A percentile compares a stretch with the other conserved stretches of the same genome.
Evolutionary conservation across 2,888 invertebrate species (phyloP).

Genomic region (Galerucella pusilla): DNA sequence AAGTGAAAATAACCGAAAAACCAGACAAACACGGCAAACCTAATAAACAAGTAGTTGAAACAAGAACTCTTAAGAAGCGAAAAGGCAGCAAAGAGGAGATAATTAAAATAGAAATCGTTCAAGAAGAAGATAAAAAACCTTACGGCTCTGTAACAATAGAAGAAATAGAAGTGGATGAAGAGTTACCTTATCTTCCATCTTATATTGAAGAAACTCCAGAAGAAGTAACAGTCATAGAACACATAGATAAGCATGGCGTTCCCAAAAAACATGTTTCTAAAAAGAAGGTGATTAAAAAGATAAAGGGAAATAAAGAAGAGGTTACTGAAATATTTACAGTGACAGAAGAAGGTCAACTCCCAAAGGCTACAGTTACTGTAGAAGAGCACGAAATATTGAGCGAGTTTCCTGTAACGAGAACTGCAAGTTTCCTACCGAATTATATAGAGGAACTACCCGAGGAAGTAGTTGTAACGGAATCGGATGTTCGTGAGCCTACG

Average conservation of each 20-base stretch:
- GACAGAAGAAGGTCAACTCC: conserved; percentile 60
- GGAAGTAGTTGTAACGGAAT: conserved; percentile 52
- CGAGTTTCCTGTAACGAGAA: conserved; percentile 51
- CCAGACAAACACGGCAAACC: conserved; percentile 46
- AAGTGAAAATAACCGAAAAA: conserved; percentile 50
- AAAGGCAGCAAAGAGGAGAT: conserved; percentile 60
- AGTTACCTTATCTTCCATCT: conserved; percentile 39
- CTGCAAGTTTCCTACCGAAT: conserved; percentile 53
- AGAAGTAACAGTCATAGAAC: conserved; percentile 51
- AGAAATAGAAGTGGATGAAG: conserved; percentile 52
- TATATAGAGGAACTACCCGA: conserved; percentile 54
- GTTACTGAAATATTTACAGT: conserved; percentile 63
- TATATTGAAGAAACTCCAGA: conserved; percentile 53
- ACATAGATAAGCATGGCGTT: conserved; percentile 59
- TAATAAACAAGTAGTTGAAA: conserved; percentile 58
- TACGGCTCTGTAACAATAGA: conserved; percentile 62
- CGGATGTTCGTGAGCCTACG: conserved; percentile 46
- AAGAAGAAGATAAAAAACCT: conserved; percentile 64
- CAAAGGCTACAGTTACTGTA: conserved; percentile 61
- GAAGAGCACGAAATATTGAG: conserved; percentile 61
- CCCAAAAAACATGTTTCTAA: conserved; percentile 53
- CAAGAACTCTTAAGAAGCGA: conserved; percentile 54
- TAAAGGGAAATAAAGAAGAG: conserved; percentile 57
- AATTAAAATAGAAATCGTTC: conserved; percentile 59
- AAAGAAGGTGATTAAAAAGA: conserved; percentile 57